phyloP scores from a whole-genome alignment of 1,140 invertebrate species.

The Drosophila melanica region DNA sequence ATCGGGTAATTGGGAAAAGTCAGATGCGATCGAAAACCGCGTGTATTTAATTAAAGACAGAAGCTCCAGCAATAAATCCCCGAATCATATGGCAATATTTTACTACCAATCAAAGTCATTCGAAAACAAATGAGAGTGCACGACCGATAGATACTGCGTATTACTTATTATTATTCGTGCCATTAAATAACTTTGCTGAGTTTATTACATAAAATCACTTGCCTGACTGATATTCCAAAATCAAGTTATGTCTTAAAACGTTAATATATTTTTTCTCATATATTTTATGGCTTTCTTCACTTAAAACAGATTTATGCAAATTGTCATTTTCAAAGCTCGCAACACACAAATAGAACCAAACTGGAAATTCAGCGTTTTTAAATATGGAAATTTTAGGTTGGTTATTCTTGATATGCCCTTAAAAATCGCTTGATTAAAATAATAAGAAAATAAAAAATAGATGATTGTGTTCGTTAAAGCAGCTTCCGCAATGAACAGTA shows the following conservation, averaged over 20 bases:
- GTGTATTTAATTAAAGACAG: constrained; percentile 47
- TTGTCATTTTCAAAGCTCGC: not conserved
- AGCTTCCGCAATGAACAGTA: not conserved
- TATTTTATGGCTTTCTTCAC: not conserved
- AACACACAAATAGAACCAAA: constrained; percentile 7
- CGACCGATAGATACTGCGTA: too few relatives aligned
- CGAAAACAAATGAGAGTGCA: too few relatives aligned
- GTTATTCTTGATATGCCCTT: not conserved
- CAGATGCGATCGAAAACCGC: constrained; percentile 7
- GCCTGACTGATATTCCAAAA: not conserved
- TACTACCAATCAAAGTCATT: not conserved
- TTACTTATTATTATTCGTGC: too few relatives aligned
- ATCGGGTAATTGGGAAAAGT: constrained; percentile 21
- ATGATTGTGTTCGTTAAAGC: not conserved
- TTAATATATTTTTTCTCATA: constrained; percentile 5
- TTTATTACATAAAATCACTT: too few relatives aligned
- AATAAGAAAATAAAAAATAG: not conserved
- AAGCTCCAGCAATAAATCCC: constrained; percentile 3
- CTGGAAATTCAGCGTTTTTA: constrained; percentile 16
- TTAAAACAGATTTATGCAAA: constrained; percentile 26
- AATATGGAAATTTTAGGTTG: constrained; percentile 32
- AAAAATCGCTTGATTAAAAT: not conserved
- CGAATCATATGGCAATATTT: constrained; percentile 8
- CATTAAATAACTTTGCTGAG: too few relatives aligned
- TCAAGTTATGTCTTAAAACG: not conserved